Evolutionary conservation across 1,140 invertebrate genomes (phyloP).

Genomic region (Macrotrachela quadricornifera): DNA sequence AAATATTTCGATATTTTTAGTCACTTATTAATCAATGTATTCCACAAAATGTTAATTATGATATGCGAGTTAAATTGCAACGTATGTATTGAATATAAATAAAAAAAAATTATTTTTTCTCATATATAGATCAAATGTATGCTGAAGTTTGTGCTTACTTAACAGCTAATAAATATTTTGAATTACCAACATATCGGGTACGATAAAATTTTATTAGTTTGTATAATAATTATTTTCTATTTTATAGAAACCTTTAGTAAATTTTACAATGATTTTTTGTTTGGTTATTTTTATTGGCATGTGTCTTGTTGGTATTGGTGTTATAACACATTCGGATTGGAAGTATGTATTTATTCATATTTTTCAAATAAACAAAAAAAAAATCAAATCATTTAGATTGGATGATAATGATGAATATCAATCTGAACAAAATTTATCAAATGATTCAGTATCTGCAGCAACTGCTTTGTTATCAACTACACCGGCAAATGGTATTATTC

Average conservation of each 20-base stretch:
- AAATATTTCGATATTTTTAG: no score
- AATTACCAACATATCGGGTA: constrained; percentile 1
- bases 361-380: no score
- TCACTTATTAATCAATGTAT: background rate
- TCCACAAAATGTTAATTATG: background rate
- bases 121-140: background rate
- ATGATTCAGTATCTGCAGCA: no score
- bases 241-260: background rate
- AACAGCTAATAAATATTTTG: background rate
- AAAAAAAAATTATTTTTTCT: background rate
- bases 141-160: constrained; percentile 1
- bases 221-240: background rate
- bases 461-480: no score
- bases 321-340: constrained; percentile 2
- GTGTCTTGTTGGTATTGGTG: background rate
- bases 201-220: background rate
- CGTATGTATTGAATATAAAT: background rate
- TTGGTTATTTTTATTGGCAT: background rate
- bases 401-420: no score
- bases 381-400: no score
- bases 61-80: background rate
- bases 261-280: constrained; percentile 1
- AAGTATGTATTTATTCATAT: background rate
- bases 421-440: no score
- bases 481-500: no score